phyloP scores from a whole-genome alignment of 2,113 vertebrate species.

The Ciconia maguari region DNA sequence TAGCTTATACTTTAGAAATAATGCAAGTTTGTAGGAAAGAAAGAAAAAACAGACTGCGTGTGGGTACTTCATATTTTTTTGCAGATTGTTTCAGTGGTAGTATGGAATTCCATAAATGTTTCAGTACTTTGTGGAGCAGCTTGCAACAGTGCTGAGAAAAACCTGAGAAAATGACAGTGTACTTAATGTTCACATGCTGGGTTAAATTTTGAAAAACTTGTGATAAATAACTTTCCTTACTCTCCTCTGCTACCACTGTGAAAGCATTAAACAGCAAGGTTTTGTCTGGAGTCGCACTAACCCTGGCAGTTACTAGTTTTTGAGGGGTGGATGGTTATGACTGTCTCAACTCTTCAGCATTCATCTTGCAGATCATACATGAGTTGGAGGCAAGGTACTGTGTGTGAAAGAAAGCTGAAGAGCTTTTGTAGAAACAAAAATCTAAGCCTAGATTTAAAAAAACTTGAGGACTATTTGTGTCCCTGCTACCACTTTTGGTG shows the following conservation, averaged over 20 bases:
- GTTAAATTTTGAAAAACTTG: background rate
- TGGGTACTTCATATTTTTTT: background rate
- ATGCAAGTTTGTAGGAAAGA: background rate
- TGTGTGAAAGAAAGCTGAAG: background rate
- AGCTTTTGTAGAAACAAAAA: too few relatives aligned
- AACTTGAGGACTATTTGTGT: background rate
- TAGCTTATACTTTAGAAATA: background rate
- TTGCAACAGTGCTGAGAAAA: background rate
- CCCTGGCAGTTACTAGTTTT: background rate
- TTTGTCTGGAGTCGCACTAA: background rate
- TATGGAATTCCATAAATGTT: background rate
- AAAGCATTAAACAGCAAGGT: background rate
- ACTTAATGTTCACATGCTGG: background rate
- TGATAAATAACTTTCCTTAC: background rate
- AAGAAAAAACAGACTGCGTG: background rate
- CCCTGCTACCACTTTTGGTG: background rate
- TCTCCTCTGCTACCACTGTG: background rate
- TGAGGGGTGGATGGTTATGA: background rate
- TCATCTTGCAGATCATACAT: background rate
- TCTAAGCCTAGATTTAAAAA: background rate
- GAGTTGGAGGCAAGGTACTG: background rate
- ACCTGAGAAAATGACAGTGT: background rate
- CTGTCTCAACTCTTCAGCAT: background rate
- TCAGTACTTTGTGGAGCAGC: background rate
- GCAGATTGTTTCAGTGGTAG: background rate